phyloP scores from a whole-genome alignment of 2,797 vertebrate species.

The Pagetopsis macropterus region DNA sequence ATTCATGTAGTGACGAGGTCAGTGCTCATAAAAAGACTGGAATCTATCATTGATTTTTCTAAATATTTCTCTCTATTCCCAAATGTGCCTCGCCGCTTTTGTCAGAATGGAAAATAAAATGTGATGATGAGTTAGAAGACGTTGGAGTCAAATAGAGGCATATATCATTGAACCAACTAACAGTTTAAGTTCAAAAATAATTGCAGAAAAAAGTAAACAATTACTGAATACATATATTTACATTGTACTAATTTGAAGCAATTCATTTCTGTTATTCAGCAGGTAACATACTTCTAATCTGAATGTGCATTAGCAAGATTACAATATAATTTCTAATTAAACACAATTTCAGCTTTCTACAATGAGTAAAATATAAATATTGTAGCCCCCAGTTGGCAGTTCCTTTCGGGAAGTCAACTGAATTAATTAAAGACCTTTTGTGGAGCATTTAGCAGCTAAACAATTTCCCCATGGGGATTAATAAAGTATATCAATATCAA shows the following conservation, averaged over 20 bases:
- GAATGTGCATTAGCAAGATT: not conserved
- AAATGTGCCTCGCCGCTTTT: not conserved
- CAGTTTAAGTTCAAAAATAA: too few relatives aligned
- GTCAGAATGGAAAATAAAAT: not conserved
- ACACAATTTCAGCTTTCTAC: too few relatives aligned
- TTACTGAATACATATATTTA: not conserved
- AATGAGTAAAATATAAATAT: too few relatives aligned
- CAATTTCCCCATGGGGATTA: too few relatives aligned
- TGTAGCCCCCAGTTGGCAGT: too few relatives aligned
- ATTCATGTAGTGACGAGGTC: not conserved
- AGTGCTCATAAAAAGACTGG: not conserved
- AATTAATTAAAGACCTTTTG: too few relatives aligned
- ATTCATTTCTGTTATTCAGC: not conserved
- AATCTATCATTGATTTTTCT: too few relatives aligned
- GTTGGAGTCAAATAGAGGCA: not conserved
- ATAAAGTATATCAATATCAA: too few relatives aligned
- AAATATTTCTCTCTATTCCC: not conserved
- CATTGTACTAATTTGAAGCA: not conserved
- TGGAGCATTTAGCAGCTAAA: too few relatives aligned
- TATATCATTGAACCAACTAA: not conserved
- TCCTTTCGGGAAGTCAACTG: too few relatives aligned
- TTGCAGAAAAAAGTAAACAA: not conserved
- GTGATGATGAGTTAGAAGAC: not conserved
- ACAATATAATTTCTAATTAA: too few relatives aligned
- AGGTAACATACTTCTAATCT: not conserved